phyloP scores from a whole-genome alignment of 1,140 invertebrate species.

The Uloborus diversus region DNA sequence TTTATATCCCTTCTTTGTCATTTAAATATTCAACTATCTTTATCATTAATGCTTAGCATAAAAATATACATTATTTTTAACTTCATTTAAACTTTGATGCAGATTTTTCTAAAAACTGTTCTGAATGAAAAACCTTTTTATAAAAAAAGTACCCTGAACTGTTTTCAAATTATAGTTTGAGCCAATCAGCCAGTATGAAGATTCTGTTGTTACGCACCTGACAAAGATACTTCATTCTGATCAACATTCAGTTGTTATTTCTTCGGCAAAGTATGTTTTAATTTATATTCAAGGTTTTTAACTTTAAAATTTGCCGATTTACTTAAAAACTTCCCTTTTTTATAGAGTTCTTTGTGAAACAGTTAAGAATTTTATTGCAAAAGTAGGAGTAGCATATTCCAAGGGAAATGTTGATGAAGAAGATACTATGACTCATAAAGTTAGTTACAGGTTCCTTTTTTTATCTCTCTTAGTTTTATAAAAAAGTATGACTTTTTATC shows the following conservation, averaged over 20 bases:
- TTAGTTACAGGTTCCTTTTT: neutral
- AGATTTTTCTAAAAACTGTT: neutral
- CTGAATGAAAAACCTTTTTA: neutral
- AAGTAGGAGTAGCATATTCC: conserved; percentile 65
- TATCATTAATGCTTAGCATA: no score
- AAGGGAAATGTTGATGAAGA: conserved; percentile 62
- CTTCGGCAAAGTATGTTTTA: conserved; percentile 76
- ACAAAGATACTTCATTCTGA: conserved; percentile 88
- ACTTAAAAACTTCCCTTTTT: neutral
- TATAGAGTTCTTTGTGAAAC: conserved; percentile 77
- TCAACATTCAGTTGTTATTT: conserved; percentile 77
- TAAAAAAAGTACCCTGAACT: neutral
- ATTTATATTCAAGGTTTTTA: no score
- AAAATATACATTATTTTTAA: no score
- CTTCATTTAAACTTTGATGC: no score
- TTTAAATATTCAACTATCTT: no score
- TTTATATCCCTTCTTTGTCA: no score
- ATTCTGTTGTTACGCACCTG: conserved; percentile 80
- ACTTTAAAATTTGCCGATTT: neutral
- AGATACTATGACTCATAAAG: conserved; percentile 11
- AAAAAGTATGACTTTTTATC: no score
- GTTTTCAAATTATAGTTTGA: conserved; percentile 62
- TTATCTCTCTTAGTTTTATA: no score
- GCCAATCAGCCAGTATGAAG: conserved; percentile 75
- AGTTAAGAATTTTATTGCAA: conserved; percentile 79